These are phyloP conservation scores for Phyllopteryx taeniolatus DNA, from an alignment of 2,113 vertebrate genomes.

Conservation along the genomic window DNA sequence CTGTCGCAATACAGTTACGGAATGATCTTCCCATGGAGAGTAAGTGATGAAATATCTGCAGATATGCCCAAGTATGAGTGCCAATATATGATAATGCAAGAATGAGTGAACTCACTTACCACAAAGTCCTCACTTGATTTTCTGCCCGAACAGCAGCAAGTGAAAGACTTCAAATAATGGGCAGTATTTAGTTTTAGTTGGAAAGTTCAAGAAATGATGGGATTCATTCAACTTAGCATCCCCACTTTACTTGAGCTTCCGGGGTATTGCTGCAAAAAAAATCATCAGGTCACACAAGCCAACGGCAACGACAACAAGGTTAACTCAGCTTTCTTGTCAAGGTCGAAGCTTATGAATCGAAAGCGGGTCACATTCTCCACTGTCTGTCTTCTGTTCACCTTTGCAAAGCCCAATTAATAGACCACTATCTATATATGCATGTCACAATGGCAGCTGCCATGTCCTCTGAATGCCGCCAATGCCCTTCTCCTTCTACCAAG, in stretches of 20 bases:
- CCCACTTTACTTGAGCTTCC: constrained; percentile 22
- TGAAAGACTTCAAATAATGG: not conserved
- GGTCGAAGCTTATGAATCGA: constrained; percentile 35
- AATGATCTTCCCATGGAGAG: constrained; percentile 20
- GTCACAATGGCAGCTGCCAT: constrained; percentile 56
- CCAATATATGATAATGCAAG: constrained; percentile 12
- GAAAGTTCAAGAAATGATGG: not conserved
- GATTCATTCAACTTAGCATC: not conserved
- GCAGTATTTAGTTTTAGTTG: not conserved
- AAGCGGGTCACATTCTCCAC: constrained; percentile 28
- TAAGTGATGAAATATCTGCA: constrained; percentile 28
- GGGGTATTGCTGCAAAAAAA: constrained; percentile 33
- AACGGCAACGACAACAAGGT: constrained; percentile 36
- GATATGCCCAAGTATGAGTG: constrained; percentile 14
- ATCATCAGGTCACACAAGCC: constrained; percentile 46
- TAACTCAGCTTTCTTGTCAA: constrained; percentile 39
- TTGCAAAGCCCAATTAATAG: constrained; percentile 63
- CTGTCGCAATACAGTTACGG: constrained; percentile 25
- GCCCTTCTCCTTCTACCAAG: constrained; percentile 30
- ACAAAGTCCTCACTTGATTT: not conserved
- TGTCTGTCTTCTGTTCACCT: constrained; percentile 38
- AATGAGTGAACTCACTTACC: constrained; percentile 12
- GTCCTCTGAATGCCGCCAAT: constrained; percentile 19
- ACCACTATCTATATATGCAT: constrained; percentile 51
- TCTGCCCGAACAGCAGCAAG: not conserved